A percentile compares a stretch with the other conserved stretches of the same genome.
Conservation (phyloP, 2,797 vertebrate species). For the Poliocrania exsul region DNA sequence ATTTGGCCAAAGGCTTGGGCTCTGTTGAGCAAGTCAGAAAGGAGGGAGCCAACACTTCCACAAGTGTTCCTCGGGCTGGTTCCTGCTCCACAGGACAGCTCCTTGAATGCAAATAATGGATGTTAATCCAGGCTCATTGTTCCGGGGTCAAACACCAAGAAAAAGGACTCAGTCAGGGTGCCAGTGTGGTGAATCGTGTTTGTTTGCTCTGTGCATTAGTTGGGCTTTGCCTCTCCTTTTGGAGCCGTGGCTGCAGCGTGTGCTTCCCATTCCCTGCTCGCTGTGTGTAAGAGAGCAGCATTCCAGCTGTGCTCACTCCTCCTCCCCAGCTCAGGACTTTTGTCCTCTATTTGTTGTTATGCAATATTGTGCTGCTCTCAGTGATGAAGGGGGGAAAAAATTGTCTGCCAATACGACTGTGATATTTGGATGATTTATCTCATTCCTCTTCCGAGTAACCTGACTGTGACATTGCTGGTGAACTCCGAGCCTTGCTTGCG, state of each 20-base stretch:
- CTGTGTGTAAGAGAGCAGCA: neutral
- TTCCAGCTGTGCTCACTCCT: neutral
- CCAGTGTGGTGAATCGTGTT: neutral
- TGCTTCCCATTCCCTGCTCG: neutral
- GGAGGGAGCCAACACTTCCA: neutral
- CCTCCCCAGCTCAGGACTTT: constrained; percentile 25
- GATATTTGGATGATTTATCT: constrained; percentile 75
- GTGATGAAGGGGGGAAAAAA: neutral
- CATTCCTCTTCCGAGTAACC: constrained; percentile 75
- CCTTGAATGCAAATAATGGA: neutral
- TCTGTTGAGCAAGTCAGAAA: neutral
- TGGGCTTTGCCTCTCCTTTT: neutral
- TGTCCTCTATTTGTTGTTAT: constrained; percentile 55
- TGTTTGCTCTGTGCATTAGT: neutral
- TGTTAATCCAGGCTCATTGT: constrained; percentile 23
- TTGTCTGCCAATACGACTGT: constrained; percentile 28
- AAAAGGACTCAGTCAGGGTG: neutral
- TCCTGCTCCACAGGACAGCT: neutral
- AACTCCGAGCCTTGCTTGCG: constrained; percentile 78
- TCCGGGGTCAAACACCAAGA: neutral
- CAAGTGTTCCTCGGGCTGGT: neutral
- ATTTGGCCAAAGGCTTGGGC: neutral
- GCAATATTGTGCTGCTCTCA: constrained; percentile 23
- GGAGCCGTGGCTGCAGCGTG: neutral
- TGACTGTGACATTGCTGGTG: constrained; percentile 82